phyloP scores from a whole-genome alignment of 2,888 invertebrate genomes.

The Caenorhabditis angaria region DNA sequence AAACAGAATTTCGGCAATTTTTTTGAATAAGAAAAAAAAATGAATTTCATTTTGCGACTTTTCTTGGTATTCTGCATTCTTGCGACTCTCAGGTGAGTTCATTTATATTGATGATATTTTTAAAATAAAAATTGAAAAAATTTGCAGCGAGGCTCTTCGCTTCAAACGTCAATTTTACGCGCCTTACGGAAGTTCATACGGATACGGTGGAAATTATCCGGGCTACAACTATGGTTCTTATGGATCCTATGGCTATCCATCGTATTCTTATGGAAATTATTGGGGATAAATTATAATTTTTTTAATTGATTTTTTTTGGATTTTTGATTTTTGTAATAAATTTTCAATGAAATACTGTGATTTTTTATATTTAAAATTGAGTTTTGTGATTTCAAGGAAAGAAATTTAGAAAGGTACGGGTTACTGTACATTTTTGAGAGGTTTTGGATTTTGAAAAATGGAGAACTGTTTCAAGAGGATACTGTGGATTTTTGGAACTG shows the following conservation, averaged over 20 bases:
- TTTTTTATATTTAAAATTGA: too few species aligned
- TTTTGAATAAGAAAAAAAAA: neutral
- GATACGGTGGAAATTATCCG: neutral
- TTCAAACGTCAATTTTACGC: slow-evolving; percentile 25
- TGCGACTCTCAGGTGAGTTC: neutral
- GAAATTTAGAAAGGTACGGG: too few species aligned
- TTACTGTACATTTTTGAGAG: too few species aligned
- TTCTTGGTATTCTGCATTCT: neutral
- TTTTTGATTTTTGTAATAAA: neutral
- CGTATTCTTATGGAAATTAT: slow-evolving; percentile 21
- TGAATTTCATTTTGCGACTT: slow-evolving; percentile 3
- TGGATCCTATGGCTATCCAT: slow-evolving; percentile 9
- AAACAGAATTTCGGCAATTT: neutral
- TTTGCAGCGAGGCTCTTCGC: slow-evolving; percentile 10
- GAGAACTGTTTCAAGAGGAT: too few species aligned
- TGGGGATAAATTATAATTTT: neutral
- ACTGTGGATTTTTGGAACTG: too few species aligned
- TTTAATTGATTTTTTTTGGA: neutral
- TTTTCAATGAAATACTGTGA: too few species aligned
- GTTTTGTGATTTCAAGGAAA: too few species aligned
- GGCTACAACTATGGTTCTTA: slow-evolving; percentile 8
- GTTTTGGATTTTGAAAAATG: too few species aligned
- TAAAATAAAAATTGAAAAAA: too few species aligned
- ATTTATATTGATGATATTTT: neutral
- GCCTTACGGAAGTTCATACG: slow-evolving; percentile 1